Conservation (phyloP, 1,140 invertebrate genomes). For the Heliconius hermathena region DNA sequence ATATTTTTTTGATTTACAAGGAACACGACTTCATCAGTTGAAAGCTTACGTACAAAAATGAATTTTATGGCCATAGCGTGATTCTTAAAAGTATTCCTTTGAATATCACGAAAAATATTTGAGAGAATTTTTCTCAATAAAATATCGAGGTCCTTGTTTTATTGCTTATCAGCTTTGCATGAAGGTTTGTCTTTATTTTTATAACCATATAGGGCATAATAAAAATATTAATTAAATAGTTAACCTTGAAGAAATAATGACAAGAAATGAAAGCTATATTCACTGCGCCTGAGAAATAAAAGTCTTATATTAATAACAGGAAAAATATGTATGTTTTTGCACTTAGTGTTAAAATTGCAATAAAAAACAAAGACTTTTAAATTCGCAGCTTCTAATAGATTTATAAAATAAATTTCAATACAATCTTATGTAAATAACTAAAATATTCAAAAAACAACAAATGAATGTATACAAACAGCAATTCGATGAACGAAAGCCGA, state of each 20-base stretch:
- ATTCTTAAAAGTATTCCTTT: background rate
- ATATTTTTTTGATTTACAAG: conserved; percentile 4
- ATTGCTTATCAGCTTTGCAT: conserved; percentile 17
- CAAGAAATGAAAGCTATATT: background rate
- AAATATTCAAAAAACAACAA: background rate
- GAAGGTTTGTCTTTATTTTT: background rate
- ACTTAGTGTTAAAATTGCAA: background rate
- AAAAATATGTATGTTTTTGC: background rate
- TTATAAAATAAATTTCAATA: background rate
- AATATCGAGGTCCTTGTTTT: conserved; percentile 20
- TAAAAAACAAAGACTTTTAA: too few species aligned
- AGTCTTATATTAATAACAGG: background rate
- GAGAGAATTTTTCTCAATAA: conserved; percentile 15
- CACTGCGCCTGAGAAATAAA: background rate
- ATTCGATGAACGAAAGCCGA: background rate
- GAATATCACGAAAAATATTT: conserved; percentile 12
- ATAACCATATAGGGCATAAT: background rate
- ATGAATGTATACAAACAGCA: conserved; percentile 6
- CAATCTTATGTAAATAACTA: background rate
- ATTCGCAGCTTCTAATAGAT: too few species aligned
- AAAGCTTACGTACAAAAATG: conserved; percentile 1
- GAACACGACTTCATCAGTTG: background rate
- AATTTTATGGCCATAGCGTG: background rate
- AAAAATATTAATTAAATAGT: background rate
- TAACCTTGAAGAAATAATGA: background rate